A percentile compares a stretch with the other conserved stretches of the same genome.
These are phyloP conservation scores for Sphaeridia pumilis DNA, from an alignment of 2,888 invertebrate species.

Conservation along the genomic window DNA sequence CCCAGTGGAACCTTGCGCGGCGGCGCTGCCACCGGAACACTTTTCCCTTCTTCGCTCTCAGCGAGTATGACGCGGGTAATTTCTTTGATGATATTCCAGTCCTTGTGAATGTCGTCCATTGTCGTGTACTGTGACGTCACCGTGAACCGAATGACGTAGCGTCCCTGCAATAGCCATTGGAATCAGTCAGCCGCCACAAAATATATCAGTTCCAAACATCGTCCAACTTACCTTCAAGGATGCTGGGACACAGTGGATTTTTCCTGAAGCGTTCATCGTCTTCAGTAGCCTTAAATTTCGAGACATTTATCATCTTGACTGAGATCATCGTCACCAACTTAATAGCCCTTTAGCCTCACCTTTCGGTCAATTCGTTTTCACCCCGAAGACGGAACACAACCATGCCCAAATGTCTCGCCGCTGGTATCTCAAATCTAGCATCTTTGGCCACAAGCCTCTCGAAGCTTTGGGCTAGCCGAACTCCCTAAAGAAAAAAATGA, in stretches of 20 bases:
- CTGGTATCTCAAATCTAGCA: constrained; percentile 78
- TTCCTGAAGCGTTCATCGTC: constrained; percentile 71
- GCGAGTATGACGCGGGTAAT: constrained; percentile 60
- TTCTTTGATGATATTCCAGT: constrained; percentile 63
- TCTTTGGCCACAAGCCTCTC: constrained; percentile 75
- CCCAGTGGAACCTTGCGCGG: constrained; percentile 37
- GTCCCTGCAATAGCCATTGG: constrained; percentile 25
- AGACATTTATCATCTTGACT: no score
- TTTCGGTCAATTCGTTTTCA: constrained; percentile 68
- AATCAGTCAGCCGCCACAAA: no score
- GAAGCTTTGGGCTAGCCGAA: constrained; percentile 78
- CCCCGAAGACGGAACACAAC: constrained; percentile 79
- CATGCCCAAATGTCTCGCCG: constrained; percentile 70
- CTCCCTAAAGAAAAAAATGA: constrained; percentile 68
- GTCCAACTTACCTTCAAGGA: constrained; percentile 77
- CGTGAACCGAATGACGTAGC: constrained; percentile 55
- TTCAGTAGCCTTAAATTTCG: constrained; percentile 59
- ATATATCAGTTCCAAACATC: no score
- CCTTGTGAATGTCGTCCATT: constrained; percentile 50
- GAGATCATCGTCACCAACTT: no score
- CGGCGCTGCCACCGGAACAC: constrained; percentile 38
- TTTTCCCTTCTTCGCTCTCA: constrained; percentile 47
- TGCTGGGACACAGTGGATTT: constrained; percentile 88
- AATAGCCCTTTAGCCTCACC: no score
- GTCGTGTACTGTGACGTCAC: constrained; percentile 75